Conservation (phyloP, 2,797 vertebrate genomes). For the Tokudaia tokunoshimensis region DNA sequence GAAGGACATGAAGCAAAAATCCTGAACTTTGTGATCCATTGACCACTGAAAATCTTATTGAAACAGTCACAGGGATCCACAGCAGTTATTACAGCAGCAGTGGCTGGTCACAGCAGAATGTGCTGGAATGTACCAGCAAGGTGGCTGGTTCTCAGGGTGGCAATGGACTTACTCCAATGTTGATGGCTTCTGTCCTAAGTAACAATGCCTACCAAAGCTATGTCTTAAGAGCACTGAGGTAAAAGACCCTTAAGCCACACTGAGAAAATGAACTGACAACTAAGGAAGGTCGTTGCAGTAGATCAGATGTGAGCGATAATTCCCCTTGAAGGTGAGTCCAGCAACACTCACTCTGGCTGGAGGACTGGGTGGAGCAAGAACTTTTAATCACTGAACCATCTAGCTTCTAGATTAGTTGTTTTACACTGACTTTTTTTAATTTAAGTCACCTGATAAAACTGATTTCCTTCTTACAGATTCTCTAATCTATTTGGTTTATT, state of each 20-base stretch:
- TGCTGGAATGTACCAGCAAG: background rate
- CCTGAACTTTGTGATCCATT: constrained; percentile 77
- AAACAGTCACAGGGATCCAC: constrained; percentile 75
- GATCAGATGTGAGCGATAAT: background rate
- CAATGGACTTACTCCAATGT: accelerated
- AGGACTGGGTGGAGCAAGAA: background rate
- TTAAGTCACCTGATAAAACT: too few relatives aligned
- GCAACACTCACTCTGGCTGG: background rate
- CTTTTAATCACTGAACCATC: too few relatives aligned
- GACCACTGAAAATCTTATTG: constrained; percentile 85
- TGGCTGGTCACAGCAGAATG: constrained; percentile 41
- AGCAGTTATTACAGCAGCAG: constrained; percentile 77
- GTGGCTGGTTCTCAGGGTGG: accelerated
- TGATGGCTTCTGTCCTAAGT: accelerated
- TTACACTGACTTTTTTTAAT: background rate
- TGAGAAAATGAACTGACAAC: background rate
- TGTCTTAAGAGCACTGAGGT: background rate
- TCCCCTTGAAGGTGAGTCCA: background rate
- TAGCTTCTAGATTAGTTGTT: background rate
- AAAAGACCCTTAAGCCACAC: background rate
- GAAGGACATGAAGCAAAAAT: constrained; percentile 78
- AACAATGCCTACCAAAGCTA: background rate
- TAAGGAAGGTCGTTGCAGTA: background rate
- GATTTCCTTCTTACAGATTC: background rate
- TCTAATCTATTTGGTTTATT: background rate